Conservation (phyloP, 2,888 invertebrate species). For the Andrena haemorrhoa region DNA sequence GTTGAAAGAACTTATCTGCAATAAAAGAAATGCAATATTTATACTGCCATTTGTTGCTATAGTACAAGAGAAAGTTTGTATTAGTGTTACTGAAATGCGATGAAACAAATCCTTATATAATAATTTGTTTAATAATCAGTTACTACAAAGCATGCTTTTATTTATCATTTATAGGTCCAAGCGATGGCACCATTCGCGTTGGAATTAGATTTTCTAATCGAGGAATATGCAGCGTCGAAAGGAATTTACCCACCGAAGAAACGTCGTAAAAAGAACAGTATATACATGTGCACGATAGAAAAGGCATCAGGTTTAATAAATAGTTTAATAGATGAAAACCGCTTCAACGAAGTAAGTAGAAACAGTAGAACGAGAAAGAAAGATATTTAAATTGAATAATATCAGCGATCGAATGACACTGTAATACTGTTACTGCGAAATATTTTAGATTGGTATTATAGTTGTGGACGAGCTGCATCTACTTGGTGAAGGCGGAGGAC, state of each 20-base stretch:
- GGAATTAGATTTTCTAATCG: slow-evolving; percentile 94
- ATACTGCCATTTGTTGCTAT: slow-evolving; percentile 98
- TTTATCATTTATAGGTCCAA: slow-evolving; percentile 88
- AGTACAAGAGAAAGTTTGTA: slow-evolving; percentile 97
- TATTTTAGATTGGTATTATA: slow-evolving; percentile 83
- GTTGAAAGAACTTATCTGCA: slow-evolving; percentile 92
- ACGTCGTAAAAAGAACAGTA: slow-evolving; percentile 90
- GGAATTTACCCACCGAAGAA: slow-evolving; percentile 94
- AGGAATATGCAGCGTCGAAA: slow-evolving; percentile 97
- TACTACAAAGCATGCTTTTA: slow-evolving; percentile 16
- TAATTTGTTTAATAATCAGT: slow-evolving; percentile 17
- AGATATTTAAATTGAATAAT: slow-evolving; percentile 1
- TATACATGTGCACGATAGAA: slow-evolving; percentile 98
- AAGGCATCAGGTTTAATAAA: slow-evolving; percentile 95
- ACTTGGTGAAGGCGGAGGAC: slow-evolving; percentile 92
- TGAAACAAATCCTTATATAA: neutral
- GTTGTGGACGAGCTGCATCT: slow-evolving; percentile 97
- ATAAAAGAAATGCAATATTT: slow-evolving; percentile 93
- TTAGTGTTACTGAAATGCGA: neutral
- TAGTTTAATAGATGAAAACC: slow-evolving; percentile 91
- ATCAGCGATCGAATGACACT: neutral
- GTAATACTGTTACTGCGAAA: neutral
- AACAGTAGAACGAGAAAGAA: neutral
- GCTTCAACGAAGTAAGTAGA: slow-evolving; percentile 86
- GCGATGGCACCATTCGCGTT: slow-evolving; percentile 94